These are phyloP conservation scores for Parazoanthus darwini DNA, from an alignment of 92 coral and sea anemone species.

Conservation along the genomic window DNA sequence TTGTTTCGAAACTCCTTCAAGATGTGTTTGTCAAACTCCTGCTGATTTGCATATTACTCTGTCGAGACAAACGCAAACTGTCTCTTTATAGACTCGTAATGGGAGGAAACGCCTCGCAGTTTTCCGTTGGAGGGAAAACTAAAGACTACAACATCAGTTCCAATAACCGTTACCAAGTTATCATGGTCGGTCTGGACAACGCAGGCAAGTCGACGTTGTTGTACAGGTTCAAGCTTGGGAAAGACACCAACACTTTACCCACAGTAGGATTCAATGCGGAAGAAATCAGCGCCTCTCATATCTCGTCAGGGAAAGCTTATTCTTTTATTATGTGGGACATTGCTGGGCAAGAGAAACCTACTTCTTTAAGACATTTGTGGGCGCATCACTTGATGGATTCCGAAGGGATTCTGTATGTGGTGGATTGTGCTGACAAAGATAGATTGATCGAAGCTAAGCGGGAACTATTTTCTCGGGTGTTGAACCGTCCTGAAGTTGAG, in stretches of 20 bases:
- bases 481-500: slow-evolving; percentile 7
- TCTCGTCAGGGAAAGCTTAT: slow-evolving; percentile 13
- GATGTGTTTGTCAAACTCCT: too few relatives aligned
- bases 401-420: slow-evolving; percentile 14
- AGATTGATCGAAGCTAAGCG: slow-evolving; percentile 26
- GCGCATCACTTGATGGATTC: slow-evolving; percentile 20
- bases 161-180: slow-evolving; percentile 1
- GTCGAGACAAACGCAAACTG: too few relatives aligned
- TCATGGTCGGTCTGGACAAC: slow-evolving; percentile 25
- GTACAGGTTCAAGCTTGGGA: slow-evolving; percentile 21
- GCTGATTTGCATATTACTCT: too few relatives aligned
- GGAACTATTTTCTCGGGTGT: slow-evolving; percentile 25
- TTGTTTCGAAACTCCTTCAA: too few relatives aligned
- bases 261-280: slow-evolving; percentile 28
- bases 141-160: too few relatives aligned
- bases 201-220: slow-evolving; percentile 32
- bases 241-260: neutral
- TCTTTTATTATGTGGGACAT: slow-evolving; percentile 6
- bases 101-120: slow-evolving; percentile 12
- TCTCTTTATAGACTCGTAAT: neutral
- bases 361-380: slow-evolving; percentile 5
- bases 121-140: neutral
- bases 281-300: slow-evolving; percentile 2
- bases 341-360: slow-evolving; percentile 3
- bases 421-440: slow-evolving; percentile 27